Base-by-base conservation (phyloP, 2,797 vertebrate genomes). In the Falco peregrinus region DNA sequence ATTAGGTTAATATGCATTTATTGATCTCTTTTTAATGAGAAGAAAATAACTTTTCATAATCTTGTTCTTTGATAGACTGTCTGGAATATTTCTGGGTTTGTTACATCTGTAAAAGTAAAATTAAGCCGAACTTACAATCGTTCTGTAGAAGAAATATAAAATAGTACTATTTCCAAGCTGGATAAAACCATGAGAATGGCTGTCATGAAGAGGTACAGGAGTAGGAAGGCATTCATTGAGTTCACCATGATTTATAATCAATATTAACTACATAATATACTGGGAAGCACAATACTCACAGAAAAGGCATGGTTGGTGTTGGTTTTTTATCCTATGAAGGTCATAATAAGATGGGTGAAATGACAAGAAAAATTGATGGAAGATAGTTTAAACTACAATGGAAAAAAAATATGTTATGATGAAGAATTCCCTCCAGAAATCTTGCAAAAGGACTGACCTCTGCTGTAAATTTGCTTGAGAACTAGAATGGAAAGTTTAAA, bases 391-490 rank as follows among this genome's bases (percentile, higher is more conserved):
- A 91, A 87, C 85, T 73, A 88, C 96, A 91, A 57, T 84, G 16
- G 76, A 16, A 69, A 91, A 90, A 93, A 75, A 37, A 4, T 90
- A 79, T 57, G 59, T 88, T 96, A 91, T 95, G 89, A 91, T 78
- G 92, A 93, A 87, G 70, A 93, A 95, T 94, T 93, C 92, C 92
- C 95, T 86, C 86, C 50, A 92, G 96, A 93, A 90, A 87, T 97
- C 96, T 95, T 90, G 91, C 91, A 65, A 71, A 97, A 95, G 51
- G 74, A 85, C 87, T 95, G 89, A 95, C 79, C 85, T 95, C 84
- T 75, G 53, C 89, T 84, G 80, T 93, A 96, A 96, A 97, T 97
- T 96, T 97, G 92, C 95, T 97, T 91, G 92, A 96, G 84, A 97
- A 97, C 69, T 68, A 95, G 91, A 97, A 97, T 2, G 16, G 81